phyloP scores from a whole-genome alignment of 2,113 vertebrate genomes.

The Chlorodrepanis virens region DNA sequence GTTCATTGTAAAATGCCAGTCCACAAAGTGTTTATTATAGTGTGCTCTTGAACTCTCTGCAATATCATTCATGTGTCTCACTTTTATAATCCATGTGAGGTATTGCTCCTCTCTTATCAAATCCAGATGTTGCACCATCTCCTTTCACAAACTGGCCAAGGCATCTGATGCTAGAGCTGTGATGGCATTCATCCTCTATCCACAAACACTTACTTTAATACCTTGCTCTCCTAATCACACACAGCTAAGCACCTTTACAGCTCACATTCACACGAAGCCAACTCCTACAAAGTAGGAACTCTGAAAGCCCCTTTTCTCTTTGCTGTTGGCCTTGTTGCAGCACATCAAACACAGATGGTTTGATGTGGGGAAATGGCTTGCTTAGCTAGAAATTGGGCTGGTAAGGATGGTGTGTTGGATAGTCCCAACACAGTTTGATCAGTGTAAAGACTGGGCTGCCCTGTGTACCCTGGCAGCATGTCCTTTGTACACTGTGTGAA shows the following conservation, averaged over 20 bases:
- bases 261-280: neutral
- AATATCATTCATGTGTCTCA: neutral
- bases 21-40: neutral
- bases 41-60: neutral
- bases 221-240: neutral
- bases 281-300: neutral
- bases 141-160: neutral
- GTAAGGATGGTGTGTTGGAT: too few relatives aligned
- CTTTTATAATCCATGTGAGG: neutral
- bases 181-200: neutral
- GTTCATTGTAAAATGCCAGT: neutral
- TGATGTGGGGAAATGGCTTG: neutral
- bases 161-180: neutral
- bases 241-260: neutral
- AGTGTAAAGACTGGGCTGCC: neutral
- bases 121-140: neutral
- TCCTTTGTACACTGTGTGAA: neutral
- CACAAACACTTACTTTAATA: neutral
- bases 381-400: neutral
- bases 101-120: neutral
- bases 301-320: neutral
- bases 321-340: neutral
- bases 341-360: fast-evolving
- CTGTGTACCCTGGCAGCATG: too few relatives aligned
- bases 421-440: neutral